phyloP scores from a whole-genome alignment of 2,888 invertebrate genomes.

The Notodonta dromedarius region DNA sequence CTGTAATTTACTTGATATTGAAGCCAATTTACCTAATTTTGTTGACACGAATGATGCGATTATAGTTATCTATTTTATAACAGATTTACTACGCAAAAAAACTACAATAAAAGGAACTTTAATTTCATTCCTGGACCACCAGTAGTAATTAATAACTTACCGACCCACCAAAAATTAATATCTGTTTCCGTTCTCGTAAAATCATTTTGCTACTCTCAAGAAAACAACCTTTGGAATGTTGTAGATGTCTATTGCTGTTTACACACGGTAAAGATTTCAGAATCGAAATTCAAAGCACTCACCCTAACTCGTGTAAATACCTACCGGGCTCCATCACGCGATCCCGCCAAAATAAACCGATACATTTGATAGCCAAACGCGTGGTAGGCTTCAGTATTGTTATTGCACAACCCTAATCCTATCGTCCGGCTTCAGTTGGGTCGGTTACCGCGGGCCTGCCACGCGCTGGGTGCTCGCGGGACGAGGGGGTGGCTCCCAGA shows the following conservation, averaged over 20 bases:
- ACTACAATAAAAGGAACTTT: too few relatives aligned
- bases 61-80: neutral
- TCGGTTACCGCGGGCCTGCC: conserved; percentile 6
- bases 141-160: too few relatives aligned
- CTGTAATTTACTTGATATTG: neutral
- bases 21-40: neutral
- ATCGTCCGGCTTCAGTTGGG: conserved; percentile 2
- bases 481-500: conserved; percentile 3
- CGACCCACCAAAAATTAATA: too few relatives aligned
- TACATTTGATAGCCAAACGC: neutral
- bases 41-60: neutral
- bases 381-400: conserved; percentile 8
- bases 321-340: neutral
- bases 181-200: too few relatives aligned
- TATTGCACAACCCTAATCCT: conserved; percentile 17
- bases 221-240: too few relatives aligned
- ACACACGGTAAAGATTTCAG: too few relatives aligned
- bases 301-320: neutral
- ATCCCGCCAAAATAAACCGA: neutral
- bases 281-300: neutral
- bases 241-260: too few relatives aligned
- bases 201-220: too few relatives aligned
- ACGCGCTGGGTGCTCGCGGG: neutral
- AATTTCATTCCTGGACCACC: too few relatives aligned
- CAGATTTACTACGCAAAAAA: too few relatives aligned